Percentiles rank a stretch among this genome's conserved stretches.
Conservation (phyloP, 2,113 vertebrate species). For the Polypterus bichir region DNA sequence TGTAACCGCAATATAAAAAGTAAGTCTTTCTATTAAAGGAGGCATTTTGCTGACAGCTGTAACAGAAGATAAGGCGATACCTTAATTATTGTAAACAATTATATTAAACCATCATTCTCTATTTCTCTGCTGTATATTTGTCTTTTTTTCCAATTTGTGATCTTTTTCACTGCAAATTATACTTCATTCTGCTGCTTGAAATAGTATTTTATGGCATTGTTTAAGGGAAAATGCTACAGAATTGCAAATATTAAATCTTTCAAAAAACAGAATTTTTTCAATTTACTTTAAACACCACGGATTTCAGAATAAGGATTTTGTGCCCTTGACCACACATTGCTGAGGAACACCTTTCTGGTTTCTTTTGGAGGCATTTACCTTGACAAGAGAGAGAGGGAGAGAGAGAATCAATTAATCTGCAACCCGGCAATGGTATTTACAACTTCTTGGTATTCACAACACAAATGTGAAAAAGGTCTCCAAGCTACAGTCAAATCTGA, state of each 20-base stretch:
- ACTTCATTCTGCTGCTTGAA: too few species aligned
- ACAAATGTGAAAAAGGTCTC: neutral
- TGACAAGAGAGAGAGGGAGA: neutral
- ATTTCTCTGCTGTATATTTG: too few species aligned
- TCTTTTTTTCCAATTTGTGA: too few species aligned
- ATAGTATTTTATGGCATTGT: too few species aligned
- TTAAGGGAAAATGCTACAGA: too few species aligned
- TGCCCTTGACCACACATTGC: neutral
- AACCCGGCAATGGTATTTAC: neutral
- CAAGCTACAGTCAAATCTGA: neutral
- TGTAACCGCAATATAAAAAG: too few species aligned
- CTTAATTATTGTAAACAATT: neutral
- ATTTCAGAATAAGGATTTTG: neutral
- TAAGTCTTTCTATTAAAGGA: too few species aligned
- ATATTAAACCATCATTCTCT: neutral
- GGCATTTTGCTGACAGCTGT: neutral
- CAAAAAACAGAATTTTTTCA: too few species aligned
- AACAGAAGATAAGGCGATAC: neutral
- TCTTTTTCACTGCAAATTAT: too few species aligned
- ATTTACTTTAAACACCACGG: neutral
- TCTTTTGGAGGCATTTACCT: neutral
- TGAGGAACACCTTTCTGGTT: neutral
- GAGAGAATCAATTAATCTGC: neutral
- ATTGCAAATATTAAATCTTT: too few species aligned
- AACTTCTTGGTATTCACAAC: conserved; percentile 1